Base-by-base conservation (phyloP, 2,888 invertebrate genomes). In the Drosophila rellima region DNA sequence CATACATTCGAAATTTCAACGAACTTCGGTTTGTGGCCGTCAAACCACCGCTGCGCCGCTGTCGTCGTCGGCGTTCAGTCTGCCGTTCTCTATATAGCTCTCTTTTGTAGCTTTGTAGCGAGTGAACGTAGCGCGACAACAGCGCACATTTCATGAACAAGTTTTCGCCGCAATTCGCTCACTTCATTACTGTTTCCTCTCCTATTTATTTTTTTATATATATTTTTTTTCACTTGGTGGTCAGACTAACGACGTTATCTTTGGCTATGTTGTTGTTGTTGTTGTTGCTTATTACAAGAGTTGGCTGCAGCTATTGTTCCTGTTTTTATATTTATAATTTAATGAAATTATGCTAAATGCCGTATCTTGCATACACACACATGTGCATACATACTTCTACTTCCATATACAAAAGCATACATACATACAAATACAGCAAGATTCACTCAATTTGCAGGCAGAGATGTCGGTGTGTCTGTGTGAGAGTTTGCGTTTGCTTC, bases 1-100 rank as follows among this genome's bases (percentile, higher is more conserved):
- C 85, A 77, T 79, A 84, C 88, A 79, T 80, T 85, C 74, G 61
- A 83, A 82, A 80, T 88, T 88, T 88, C 82, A 77, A 79, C 82
- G 73, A 87, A 85, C 82, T 78, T 84, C 78, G 74, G 78, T 80
- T 56, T 83, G 86, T 72, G 78, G 73, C 65, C 74, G 68, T 69
- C 72, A 62, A 62, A 62, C 79, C 71, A 63, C 40, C 63, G 47
- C 63, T 62, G 85, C 70, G 85, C 70, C 69, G 68, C 56, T 70
- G 82, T 67, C 63, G 80, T 70, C 83, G 78, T 66, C 66, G 69
- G 33, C 68, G 69, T 71, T 63, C 55, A 52, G 23, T 56, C 44
- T 52, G 80, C 63, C 65, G 77, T 74, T 63, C 62, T 45, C 45
- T 29, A 70, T 29, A 70, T 37, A 29, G 35, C 52, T 71, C 79